Evolutionary conservation across 1,140 invertebrate species (phyloP), one percentile per base, ranked within the genome.

Genomic region (Eciton burchellii): DNA sequence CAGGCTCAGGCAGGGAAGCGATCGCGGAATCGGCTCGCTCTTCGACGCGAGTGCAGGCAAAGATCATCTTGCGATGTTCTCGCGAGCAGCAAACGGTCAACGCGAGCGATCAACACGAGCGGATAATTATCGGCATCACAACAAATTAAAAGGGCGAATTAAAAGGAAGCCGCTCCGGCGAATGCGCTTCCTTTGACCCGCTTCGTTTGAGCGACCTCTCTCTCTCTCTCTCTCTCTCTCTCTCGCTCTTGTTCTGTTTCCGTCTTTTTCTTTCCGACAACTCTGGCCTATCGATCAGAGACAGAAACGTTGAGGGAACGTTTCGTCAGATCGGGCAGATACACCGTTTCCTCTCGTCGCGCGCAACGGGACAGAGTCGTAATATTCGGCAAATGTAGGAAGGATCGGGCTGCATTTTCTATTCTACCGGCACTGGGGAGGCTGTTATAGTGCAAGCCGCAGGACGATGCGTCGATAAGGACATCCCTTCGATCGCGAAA

Each of bases 341-440:
- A 21, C 26, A 59, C 35, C 47, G 57, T 24, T 72, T 29, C 6
- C 52, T 35, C n/a, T 49, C 54, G 52, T 24, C 72, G 71, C 56
- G 19, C 66, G 68, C 68, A 86, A 83, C 73, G 79, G 82, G 73
- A 41, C 85, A 45, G 73, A 87, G 49, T 83, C 73, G 85, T 86
- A 87, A 87, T 87, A 87, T 87, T 85, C 86, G 86, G 84, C 41
- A 59, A 86, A 84, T 71, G 54, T 84, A 74, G 70, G 56, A 65
- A 76, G 62, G 73, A 81, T 74, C 82, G 52, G 65, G 59, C 77
- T 81, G 84, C 73, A 81, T 71, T 79, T 86, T 81, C 85, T 76
- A 84, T 87, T n/a, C n/a, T 87, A 87, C 84, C 81, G 52, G 49
- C 21, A 56, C 35, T 6, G 35, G 35, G 74, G 43, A 60, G 68